Percentiles rank a stretch among this genome's conserved stretches.
These are phyloP conservation scores for Rhabditophanes sp. DNA, from an alignment of 2,888 invertebrate species.

Conservation along the genomic window DNA sequence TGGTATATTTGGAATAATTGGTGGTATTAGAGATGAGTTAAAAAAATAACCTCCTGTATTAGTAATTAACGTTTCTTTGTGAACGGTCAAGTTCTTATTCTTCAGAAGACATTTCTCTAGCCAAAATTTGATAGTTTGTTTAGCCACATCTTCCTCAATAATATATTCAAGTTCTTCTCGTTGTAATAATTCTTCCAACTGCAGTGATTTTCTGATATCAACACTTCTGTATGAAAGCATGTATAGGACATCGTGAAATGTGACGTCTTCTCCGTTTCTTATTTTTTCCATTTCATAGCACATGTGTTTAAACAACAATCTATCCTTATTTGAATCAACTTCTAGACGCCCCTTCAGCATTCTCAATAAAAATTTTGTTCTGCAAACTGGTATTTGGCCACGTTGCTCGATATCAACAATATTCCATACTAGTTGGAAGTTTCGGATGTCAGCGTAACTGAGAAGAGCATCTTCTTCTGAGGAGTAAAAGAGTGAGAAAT, in stretches of 20 bases:
- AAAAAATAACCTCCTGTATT: too few relatives aligned
- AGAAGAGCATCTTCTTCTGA: constrained; percentile 96
- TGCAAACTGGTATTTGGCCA: constrained; percentile 29
- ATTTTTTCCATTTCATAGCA: constrained; percentile 91
- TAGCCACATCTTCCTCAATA: constrained; percentile 94
- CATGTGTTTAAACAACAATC: constrained; percentile 95
- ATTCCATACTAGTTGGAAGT: constrained; percentile 99
- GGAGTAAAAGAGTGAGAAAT: constrained; percentile 96
- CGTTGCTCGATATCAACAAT: constrained; percentile 47
- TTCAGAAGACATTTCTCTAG: constrained; percentile 88
- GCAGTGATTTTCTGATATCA: constrained; percentile 85
- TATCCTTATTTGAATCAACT: constrained; percentile 90
- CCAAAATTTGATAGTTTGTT: constrained; percentile 96
- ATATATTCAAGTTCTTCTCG: constrained; percentile 95
- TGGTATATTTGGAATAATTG: too few relatives aligned
- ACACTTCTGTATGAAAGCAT: constrained; percentile 90
- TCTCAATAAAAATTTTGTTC: constrained; percentile 38
- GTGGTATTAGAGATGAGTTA: too few relatives aligned
- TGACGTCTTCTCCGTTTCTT: constrained; percentile 94
- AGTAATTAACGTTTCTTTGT: too few relatives aligned
- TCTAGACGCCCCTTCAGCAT: constrained; percentile 29
- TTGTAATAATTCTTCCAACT: constrained; percentile 86
- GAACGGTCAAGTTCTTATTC: too few relatives aligned
- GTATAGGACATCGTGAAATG: constrained; percentile 96
- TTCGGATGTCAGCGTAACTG: constrained; percentile 92